Base-by-base conservation (phyloP, 2,888 invertebrate genomes). In the Bugula neritina region DNA sequence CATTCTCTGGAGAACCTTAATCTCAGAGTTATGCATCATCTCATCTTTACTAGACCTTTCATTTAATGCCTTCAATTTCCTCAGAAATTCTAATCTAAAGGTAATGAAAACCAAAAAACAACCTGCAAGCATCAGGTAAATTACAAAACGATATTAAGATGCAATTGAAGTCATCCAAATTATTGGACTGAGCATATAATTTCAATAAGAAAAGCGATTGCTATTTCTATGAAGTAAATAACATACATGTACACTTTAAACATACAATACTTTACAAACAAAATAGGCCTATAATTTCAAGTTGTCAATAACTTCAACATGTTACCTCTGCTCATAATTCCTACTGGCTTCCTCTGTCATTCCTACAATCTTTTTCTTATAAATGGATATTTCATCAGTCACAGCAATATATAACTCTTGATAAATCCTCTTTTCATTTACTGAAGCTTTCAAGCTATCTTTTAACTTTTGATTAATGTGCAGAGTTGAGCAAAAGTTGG, bases 1-100 rank as follows among this genome's bases (percentile, higher is more conserved):
- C 43, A 70, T 43, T 27, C 70, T n/a, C 23, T 70, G 70, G 13
- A 70, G 52, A 54, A 70, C 25, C 52, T 70, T 70, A 35, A 70
- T 70, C 29, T 70, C 70, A 2, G 70, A 35, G 25, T 54, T n/a
- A 54, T 27, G 29, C 43, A 54, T 54, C 3, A 10, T 43, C 43
- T 70, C 70, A 17, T 70, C 70, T 23, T 70, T 70, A 10, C 23
- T n/a, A 10, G 70, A 43, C 17, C 70, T 43, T 29, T 70, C 70
- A 10, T 70, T 70, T 25, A 70, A 31, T 17, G 70, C 43, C 23
- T 70, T 70, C 70, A 70, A 43, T 23, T 70, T 70, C 43, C 23
- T 27, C 13, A 70, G 3, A 2, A 52, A 35, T 31, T 70, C 70
- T 3, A 70, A 23, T 70, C 70, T 70, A 70, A n/a, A 70, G 25